Evolutionary conservation across 1,140 invertebrate species (phyloP), one percentile per base, ranked within the genome.

Genomic region (Tribolium castaneum): DNA sequence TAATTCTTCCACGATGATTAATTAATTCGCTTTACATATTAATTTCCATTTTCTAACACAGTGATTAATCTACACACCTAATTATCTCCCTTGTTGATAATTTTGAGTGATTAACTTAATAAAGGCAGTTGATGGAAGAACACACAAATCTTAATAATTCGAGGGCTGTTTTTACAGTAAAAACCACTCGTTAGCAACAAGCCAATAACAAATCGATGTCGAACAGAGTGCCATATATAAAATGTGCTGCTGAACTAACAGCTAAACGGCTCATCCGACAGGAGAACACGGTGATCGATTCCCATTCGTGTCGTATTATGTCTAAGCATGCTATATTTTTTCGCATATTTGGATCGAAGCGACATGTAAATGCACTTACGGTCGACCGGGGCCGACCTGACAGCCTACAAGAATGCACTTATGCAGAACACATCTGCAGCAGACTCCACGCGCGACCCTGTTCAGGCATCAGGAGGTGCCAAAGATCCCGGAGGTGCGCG

Each of bases 331-430:
- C 74, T 80, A 81, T 78, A 78, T 84, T 82, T 82, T 82, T 83
- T 82, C 82, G 82, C 83, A 82, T 82, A 83, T 84, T 83, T 78
- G 79, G 83, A 83, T 79, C 81, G 81, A 79, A 79, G 79, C 83
- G 82, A 85, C 84, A 85, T 80, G 84, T 81, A 85, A 85, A 85
- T 85, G 84, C 84, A 85, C 84, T 85, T 85, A 85, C 74, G 81
- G 80, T 77, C 78, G 78, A 77, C 70, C 80, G 80, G 80, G 82
- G 84, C 82, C 81, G 82, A 75, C 59, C 80, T 80, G 83, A 82
- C 82, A 82, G 82, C 80, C 83, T 85, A 84, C 84, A 85, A 85
- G 83, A 83, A 84, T 85, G 83, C 84, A 84, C 84, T 85, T 85
- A 85, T 84, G 83, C 82, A 82, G 80, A 83, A 84, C 82, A 83